Evolutionary conservation across 2,888 invertebrate species (phyloP), one percentile per base, ranked within the genome.

Genomic region (Cancer borealis): DNA sequence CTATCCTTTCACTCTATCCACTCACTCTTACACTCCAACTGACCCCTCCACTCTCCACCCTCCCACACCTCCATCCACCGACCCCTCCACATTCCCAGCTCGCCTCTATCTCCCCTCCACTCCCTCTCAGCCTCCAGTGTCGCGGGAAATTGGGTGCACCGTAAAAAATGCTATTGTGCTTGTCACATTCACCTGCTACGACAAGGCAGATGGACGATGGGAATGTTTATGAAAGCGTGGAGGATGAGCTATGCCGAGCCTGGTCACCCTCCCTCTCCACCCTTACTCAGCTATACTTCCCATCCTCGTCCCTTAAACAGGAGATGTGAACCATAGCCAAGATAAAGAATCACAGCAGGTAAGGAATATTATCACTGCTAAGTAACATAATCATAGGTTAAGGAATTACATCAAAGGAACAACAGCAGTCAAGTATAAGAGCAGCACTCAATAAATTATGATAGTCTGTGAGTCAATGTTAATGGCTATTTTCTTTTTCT

Each of bases 151-250:
- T 89, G 47, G n/a, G 54, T 21, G 30, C 60, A 49, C 90, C 54
- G 49, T 60, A 60, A 60, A 54, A 60, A 90, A 60, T 90, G 54
- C 21, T n/a, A 60, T 60, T 60, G 90, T 60, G 60, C 21, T 30
- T 60, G 54, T 60, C 49, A 26, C 89, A 54, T 60, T 90, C 60
- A 49, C 90, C 90, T 60, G 54, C 30, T 39, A 90, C 54, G 54
- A 12, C 60, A 90, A 90, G 60, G 49, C 60, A 90, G 60, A 90
- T 54, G 49, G 39, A 90, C 54, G 60, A 60, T 60, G 30, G 60
- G 49, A 90, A 90, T 60, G 54, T 60, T 49, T 60, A 90, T 45
- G 89, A 89, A 54, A 60, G 60, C 54, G 60, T 60, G 60, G 54
- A 90, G 90, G 90, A 49, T 30, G 89, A 90, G 89, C 30, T 49